Evolutionary conservation across 2,888 invertebrate genomes (phyloP), one percentile per base, ranked within the genome.

Genomic region (Plagodis dolabraria): DNA sequence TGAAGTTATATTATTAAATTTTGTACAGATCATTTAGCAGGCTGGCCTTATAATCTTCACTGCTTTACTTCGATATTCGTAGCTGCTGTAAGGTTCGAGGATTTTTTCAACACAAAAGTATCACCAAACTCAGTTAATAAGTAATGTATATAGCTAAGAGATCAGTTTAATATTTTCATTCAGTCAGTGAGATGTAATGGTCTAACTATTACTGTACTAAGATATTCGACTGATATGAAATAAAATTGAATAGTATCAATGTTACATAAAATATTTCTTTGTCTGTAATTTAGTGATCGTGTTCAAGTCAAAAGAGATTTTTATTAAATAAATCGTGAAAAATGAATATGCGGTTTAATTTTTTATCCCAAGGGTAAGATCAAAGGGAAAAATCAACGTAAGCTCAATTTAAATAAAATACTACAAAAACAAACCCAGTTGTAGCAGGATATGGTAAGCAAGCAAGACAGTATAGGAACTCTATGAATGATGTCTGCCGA

Each of bases 271-370:
- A 76, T 77, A 82, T 82, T 85, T 84, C 84, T 85, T 89, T 89
- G 86, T 91, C 89, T 92, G 92, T 92, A 91, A 89, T 89, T 92
- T 92, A 92, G 92, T 89, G 86, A 91, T 89, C 91, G 92, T 92
- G 92, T 92, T 92, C 92, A 91, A 92, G 92, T 92, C 92, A 90
- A 89, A 92, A 88, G 86, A 91, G 86, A 88, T 91, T 92, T 91
- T 91, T 92, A 92, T 89, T 86, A 91, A 92, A 90, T 92, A 92
- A 92, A 85, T 80, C 74, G 69, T 75, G 76, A 77, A 85, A 85
- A 75, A 74, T 71, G 67, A 51, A 47, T 69, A 57, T 40, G 51
- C 72, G 72, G 76, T 65, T 69, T 51, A 44, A 55, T 60, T 54
- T 46, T 22, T 38, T 8, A 5, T 1, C 38, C 9, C 5, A 38